A percentile compares a stretch with the other conserved stretches of the same genome.
Conservation (phyloP, 2,888 invertebrate genomes). For the Venustoraphidia nigricollis region DNA sequence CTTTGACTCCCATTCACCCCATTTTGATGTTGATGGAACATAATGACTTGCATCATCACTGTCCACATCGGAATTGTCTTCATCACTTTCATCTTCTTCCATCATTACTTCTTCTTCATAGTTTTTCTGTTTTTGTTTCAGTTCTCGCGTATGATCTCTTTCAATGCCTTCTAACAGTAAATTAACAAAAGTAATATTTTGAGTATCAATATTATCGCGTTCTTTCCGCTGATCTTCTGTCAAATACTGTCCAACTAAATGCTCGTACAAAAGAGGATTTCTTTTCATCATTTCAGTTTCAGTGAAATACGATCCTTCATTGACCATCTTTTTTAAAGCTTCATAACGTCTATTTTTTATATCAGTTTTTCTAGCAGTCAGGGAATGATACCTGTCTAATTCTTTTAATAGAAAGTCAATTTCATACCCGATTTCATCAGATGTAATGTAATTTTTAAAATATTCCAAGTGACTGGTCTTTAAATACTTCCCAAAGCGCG, state of each 20-base stretch:
- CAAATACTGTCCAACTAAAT: conserved; percentile 74
- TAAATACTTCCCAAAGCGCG: conserved; percentile 61
- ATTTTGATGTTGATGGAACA: conserved; percentile 14
- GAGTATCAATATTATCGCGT: conserved; percentile 40
- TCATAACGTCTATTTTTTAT: conserved; percentile 69
- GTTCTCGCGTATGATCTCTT: conserved; percentile 45
- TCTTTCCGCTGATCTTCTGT: conserved; percentile 56
- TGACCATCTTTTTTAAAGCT: conserved; percentile 58
- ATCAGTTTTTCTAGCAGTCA: conserved; percentile 33
- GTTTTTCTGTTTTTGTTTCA: conserved; percentile 43
- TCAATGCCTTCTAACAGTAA: conserved; percentile 72
- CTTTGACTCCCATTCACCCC: conserved; percentile 20
- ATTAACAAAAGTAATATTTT: conserved; percentile 48
- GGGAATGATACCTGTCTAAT: conserved; percentile 38
- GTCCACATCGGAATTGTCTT: conserved; percentile 12
- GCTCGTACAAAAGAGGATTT: conserved; percentile 79
- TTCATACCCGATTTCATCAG: conserved; percentile 33
- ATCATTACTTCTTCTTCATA: conserved; percentile 36
- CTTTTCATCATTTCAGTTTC: conserved; percentile 88
- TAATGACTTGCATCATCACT: conserved; percentile 1
- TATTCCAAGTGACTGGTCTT: conserved; percentile 49
- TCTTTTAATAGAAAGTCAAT: conserved; percentile 47
- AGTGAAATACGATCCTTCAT: conserved; percentile 64
- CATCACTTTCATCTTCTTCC: conserved; percentile 21
- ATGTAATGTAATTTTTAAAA: conserved; percentile 35